These are phyloP conservation scores for Herminia tarsipennalis DNA, from an alignment of 2,888 invertebrate species.

Conservation along the genomic window DNA sequence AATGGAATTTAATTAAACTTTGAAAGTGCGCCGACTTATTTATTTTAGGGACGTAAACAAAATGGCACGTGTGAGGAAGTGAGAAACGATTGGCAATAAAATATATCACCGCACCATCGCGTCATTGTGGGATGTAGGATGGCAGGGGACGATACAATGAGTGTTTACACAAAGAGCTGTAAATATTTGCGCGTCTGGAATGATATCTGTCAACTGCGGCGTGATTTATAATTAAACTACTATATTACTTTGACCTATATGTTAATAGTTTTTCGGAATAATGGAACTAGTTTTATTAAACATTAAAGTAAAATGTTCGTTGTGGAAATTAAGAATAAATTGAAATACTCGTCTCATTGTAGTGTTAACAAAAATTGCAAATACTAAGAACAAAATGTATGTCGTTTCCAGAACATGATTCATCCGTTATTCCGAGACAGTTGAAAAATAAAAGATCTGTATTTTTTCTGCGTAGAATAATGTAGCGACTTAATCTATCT, in stretches of 20 bases:
- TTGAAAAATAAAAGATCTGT: too few relatives aligned
- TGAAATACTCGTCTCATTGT: too few relatives aligned
- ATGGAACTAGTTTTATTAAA: too few relatives aligned
- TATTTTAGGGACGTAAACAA: slow-evolving; percentile 11
- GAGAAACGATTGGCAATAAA: slow-evolving; percentile 73
- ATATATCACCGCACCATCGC: slow-evolving; percentile 50
- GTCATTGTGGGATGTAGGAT: slow-evolving; percentile 11
- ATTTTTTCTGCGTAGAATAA: too few relatives aligned
- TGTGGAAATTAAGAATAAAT: too few relatives aligned
- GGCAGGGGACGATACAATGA: slow-evolving; percentile 61
- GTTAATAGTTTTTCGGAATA: not conserved
- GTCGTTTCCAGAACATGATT: too few relatives aligned
- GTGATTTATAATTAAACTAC: slow-evolving; percentile 77
- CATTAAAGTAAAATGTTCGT: too few relatives aligned
- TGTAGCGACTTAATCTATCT: too few relatives aligned
- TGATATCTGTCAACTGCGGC: slow-evolving; percentile 52
- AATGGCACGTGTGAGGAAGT: slow-evolving; percentile 55
- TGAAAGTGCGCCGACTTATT: not conserved
- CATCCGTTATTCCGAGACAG: too few relatives aligned
- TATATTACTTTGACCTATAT: slow-evolving; percentile 57
- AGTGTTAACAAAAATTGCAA: too few relatives aligned
- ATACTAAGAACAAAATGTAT: too few relatives aligned
- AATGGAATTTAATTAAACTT: slow-evolving; percentile 14
- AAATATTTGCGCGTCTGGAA: slow-evolving; percentile 70
- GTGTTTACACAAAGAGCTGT: slow-evolving; percentile 68